Evolutionary conservation across 2,797 vertebrate genomes (phyloP).

Genomic region (Avahi laniger): DNA sequence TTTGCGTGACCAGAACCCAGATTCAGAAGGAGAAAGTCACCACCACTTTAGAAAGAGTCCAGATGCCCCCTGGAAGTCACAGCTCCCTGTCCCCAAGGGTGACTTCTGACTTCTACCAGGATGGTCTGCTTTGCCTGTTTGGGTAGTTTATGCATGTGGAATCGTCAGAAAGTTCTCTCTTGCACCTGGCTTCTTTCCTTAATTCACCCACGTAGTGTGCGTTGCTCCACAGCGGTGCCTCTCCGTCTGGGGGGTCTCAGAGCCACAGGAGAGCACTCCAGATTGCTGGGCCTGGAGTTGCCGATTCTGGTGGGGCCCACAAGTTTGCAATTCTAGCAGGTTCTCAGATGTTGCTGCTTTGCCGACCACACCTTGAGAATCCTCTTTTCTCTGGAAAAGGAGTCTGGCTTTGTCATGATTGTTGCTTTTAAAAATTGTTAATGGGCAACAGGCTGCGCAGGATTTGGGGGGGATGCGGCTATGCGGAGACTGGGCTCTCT

Average conservation of each 20-base stretch:
- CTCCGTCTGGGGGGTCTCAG: background rate
- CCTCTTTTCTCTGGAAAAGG: background rate
- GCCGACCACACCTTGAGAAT: background rate
- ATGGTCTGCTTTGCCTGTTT: background rate
- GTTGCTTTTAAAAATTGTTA: background rate
- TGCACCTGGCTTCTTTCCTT: background rate
- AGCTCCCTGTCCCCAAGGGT: background rate
- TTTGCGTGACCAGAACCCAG: background rate
- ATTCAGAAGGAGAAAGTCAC: background rate
- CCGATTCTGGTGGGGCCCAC: fast-evolving
- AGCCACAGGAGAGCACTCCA: too few species aligned
- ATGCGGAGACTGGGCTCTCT: background rate
- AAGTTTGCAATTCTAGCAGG: background rate
- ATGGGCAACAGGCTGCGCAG: background rate
- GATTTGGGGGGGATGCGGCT: fast-evolving
- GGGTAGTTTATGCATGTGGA: background rate
- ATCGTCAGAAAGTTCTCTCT: background rate
- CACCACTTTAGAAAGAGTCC: background rate
- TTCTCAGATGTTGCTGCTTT: background rate
- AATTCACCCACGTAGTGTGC: fast-evolving
- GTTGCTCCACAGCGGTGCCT: background rate
- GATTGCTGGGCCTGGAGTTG: background rate
- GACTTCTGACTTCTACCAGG: background rate
- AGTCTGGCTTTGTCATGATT: background rate
- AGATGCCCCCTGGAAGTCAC: fast-evolving